A percentile compares a stretch with the other conserved stretches of the same genome.
Conservation (phyloP, 2,797 vertebrate genomes). For the Phoeniculus purpureus region DNA sequence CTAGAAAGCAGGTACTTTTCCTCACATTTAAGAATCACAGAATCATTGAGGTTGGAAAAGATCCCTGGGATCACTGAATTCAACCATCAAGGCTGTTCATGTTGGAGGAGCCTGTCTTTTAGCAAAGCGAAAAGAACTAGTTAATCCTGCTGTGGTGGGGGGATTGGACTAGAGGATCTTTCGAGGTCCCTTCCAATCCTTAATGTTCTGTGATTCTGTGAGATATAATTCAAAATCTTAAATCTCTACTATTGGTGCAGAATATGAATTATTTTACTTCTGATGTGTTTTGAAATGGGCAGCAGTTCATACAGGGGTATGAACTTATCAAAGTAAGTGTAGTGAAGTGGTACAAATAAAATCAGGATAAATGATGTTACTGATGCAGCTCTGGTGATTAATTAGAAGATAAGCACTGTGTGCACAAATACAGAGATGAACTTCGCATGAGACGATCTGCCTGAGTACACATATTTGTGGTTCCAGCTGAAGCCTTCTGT, state of each 20-base stretch:
- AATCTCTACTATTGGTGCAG: background rate
- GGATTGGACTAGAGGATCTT: no score
- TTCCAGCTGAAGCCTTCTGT: background rate
- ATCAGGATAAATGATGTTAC: background rate
- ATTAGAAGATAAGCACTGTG: background rate
- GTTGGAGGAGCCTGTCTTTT: background rate
- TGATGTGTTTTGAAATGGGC: background rate
- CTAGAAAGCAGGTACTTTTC: background rate
- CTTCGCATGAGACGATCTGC: background rate
- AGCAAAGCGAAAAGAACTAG: background rate
- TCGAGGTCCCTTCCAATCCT: no score
- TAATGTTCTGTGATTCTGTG: no score
- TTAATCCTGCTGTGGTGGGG: no score
- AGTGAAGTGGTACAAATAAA: background rate
- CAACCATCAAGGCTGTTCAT: background rate
- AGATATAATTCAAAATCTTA: background rate
- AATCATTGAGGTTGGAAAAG: no score
- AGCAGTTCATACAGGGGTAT: background rate
- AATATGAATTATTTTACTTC: background rate
- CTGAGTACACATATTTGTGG: no score
- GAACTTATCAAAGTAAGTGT: background rate
- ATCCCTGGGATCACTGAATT: no score
- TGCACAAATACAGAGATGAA: background rate
- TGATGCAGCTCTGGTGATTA: background rate
- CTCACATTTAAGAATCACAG: background rate